phyloP scores from a whole-genome alignment of 30 jellyfish, hydroid and myxozoan species.

The Turritopsis dohrnii region DNA sequence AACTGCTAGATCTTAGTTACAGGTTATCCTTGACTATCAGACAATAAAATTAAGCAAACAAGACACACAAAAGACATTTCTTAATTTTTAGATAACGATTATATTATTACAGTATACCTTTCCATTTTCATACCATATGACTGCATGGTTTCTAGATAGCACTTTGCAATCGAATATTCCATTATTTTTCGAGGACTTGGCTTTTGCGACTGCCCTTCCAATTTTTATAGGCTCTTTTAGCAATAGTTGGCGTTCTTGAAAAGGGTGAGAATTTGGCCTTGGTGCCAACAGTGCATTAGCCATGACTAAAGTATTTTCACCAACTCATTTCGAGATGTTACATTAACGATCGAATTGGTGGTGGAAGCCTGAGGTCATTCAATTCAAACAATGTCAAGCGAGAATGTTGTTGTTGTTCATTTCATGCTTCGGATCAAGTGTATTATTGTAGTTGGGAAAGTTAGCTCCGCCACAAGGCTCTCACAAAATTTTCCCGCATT shows the following conservation, averaged over 20 bases:
- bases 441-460: background rate
- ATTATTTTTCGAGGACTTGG: slow-evolving; percentile 46
- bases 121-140: slow-evolving; percentile 79
- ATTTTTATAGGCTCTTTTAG: slow-evolving; percentile 66
- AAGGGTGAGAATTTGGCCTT: slow-evolving; percentile 81
- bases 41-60: background rate
- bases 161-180: slow-evolving; percentile 77
- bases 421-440: background rate
- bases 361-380: background rate
- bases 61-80: no score
- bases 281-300: slow-evolving; percentile 73
- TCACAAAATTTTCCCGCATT: no score
- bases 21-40: background rate
- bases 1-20: background rate
- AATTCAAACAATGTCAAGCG: background rate
- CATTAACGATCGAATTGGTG: background rate
- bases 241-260: slow-evolving; percentile 52
- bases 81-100: no score
- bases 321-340: slow-evolving; percentile 21
- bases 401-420: background rate
- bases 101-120: slow-evolving; percentile 28
- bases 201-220: slow-evolving; percentile 67
- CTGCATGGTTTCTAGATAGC: slow-evolving; percentile 83
- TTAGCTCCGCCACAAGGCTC: no score
- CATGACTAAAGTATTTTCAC: slow-evolving; percentile 21